These are phyloP conservation scores for Linnaemya tessellans DNA, from an alignment of 2,888 invertebrate genomes.

Conservation along the genomic window DNA sequence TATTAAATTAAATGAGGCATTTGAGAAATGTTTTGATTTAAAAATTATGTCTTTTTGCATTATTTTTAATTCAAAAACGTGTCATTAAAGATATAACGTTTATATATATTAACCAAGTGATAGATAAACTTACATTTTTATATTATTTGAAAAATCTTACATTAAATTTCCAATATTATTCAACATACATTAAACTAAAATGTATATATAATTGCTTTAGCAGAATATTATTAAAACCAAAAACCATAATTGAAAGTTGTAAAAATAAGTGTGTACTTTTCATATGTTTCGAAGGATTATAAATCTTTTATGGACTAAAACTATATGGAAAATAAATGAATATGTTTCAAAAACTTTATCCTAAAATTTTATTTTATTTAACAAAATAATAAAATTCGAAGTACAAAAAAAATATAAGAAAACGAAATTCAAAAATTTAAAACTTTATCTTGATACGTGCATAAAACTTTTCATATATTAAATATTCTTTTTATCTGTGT, in stretches of 20 bases:
- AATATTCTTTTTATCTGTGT: constrained; percentile 32
- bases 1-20: too few species aligned
- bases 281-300: not conserved
- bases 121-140: too few species aligned
- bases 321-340: not conserved
- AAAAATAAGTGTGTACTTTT: not conserved
- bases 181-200: too few species aligned
- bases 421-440: constrained; percentile 36
- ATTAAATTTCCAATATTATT: too few species aligned
- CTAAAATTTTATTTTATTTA: constrained; percentile 34
- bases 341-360: constrained; percentile 18
- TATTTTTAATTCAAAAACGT: too few species aligned
- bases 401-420: not conserved
- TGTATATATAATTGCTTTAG: not conserved
- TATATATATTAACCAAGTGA: too few species aligned
- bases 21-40: too few species aligned
- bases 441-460: constrained; percentile 44
- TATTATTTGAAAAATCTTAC: too few species aligned
- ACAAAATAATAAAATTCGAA: constrained; percentile 42
- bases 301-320: not conserved
- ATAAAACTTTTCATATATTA: constrained; percentile 55
- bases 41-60: too few species aligned
- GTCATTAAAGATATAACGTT: too few species aligned
- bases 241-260: not conserved
- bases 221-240: not conserved